Conservation (phyloP, 2,113 vertebrate species). For the Amblyornis subalaris region DNA sequence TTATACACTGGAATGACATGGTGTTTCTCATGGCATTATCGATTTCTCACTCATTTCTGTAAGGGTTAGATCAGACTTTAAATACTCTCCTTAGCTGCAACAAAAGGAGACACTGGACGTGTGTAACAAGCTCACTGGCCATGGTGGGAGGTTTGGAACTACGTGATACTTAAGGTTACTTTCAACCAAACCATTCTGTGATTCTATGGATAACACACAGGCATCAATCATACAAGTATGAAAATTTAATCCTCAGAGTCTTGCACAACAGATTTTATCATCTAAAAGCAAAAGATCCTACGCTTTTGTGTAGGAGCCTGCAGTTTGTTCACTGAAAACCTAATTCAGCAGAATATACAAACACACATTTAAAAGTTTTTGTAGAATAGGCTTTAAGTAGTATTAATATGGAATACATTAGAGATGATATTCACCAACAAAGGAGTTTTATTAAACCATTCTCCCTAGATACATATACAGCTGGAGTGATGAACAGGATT, state of each 20-base stretch:
- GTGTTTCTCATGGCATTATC: not conserved
- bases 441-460: not conserved
- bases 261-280: not conserved
- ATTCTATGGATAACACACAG: not conserved
- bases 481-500: not conserved
- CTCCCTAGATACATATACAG: not conserved
- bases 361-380: not conserved
- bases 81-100: not conserved
- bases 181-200: not conserved
- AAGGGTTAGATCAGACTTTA: not conserved
- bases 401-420: not conserved
- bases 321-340: not conserved
- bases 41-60: not conserved
- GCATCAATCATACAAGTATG: not conserved
- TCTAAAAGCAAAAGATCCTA: not conserved
- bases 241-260: not conserved
- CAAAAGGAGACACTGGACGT: not conserved
- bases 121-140: not conserved
- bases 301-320: not conserved
- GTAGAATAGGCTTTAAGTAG: not conserved
- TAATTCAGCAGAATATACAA: not conserved
- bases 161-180: not conserved
- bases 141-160: not conserved
- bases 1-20: not conserved
- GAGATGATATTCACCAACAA: not conserved